A percentile compares a stretch with the other conserved stretches of the same genome.
phyloP scores from a whole-genome alignment of 2,113 vertebrate genomes.

The Orthonyx spaldingii region DNA sequence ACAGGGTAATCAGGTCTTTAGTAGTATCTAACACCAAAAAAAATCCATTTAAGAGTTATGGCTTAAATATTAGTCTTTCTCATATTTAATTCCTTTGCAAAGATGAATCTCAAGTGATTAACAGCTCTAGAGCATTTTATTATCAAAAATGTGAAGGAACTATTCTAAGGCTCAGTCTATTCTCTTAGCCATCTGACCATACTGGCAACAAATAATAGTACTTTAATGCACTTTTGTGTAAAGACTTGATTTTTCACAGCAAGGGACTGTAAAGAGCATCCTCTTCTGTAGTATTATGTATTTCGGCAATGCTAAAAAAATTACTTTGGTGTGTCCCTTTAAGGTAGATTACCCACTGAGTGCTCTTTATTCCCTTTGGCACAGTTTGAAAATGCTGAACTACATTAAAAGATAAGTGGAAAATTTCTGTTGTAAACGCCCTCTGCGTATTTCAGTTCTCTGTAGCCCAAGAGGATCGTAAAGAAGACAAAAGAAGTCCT shows the following conservation, averaged over 20 bases:
- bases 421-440: neutral
- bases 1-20: neutral
- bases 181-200: neutral
- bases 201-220: neutral
- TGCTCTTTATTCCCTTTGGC: neutral
- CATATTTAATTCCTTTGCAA: neutral
- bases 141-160: neutral
- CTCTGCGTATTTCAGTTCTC: neutral
- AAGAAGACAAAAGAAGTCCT: neutral
- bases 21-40: neutral
- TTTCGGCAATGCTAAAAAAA: neutral
- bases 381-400: neutral
- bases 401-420: neutral
- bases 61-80: neutral
- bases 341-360: neutral
- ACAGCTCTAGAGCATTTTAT: neutral
- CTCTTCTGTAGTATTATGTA: neutral
- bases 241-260: neutral
- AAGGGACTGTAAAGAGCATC: neutral
- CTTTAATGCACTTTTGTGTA: neutral
- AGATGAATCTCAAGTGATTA: neutral
- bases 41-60: neutral
- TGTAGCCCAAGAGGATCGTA: neutral
- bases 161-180: neutral
- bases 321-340: neutral